Conservation (phyloP, 2,888 invertebrate genomes). For the Dicroscelio sp. region DNA sequence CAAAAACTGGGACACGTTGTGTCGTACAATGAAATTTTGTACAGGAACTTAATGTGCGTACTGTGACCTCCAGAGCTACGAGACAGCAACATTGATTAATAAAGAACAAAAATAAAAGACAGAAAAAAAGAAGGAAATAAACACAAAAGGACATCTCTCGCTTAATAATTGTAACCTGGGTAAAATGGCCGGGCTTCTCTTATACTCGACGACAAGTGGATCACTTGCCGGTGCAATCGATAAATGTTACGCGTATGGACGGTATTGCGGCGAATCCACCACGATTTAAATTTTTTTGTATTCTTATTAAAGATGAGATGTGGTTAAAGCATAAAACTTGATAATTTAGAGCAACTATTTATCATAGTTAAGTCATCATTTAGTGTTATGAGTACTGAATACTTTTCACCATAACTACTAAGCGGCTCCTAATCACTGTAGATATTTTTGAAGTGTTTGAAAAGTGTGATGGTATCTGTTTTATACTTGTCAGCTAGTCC, state of each 20-base stretch:
- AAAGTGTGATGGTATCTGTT: too few relatives aligned
- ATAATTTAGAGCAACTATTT: too few relatives aligned
- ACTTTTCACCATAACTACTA: too few relatives aligned
- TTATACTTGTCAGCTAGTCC: too few relatives aligned
- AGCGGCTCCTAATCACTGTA: too few relatives aligned
- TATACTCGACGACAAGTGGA: constrained; percentile 61
- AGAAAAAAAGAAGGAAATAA: neutral
- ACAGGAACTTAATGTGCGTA: constrained; percentile 84
- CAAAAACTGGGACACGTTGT: constrained; percentile 81
- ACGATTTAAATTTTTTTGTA: too few relatives aligned
- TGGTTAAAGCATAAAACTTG: too few relatives aligned
- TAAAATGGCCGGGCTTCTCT: constrained; percentile 69
- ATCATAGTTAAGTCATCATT: too few relatives aligned
- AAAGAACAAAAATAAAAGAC: constrained; percentile 28
- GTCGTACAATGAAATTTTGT: constrained; percentile 89
- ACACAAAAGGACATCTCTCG: constrained; percentile 29
- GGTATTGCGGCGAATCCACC: too few relatives aligned
- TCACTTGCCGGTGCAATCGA: constrained; percentile 73
- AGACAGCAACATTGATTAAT: constrained; percentile 66
- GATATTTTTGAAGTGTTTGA: too few relatives aligned
- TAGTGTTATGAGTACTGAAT: too few relatives aligned
- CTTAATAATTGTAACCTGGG: constrained; percentile 68
- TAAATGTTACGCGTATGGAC: constrained; percentile 67
- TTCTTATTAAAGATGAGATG: too few relatives aligned
- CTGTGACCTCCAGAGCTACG: constrained; percentile 82